Conservation (phyloP, 37 sponge, comb jelly and placozoan species). For the Ianthella basta region DNA sequence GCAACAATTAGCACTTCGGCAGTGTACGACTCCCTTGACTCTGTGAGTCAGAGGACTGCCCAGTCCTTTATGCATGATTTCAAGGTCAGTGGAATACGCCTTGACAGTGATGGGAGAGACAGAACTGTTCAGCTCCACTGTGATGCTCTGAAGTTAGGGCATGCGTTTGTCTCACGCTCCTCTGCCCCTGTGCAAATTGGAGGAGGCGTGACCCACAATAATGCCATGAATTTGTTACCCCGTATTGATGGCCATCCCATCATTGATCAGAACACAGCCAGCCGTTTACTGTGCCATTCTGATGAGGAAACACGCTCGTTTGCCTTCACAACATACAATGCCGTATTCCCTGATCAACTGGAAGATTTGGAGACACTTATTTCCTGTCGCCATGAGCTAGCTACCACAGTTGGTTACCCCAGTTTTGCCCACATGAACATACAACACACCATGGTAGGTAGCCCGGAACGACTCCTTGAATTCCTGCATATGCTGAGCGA, state of each 20-base stretch:
- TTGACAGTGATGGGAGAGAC: conserved; percentile 41
- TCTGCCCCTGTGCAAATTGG: conserved; percentile 1
- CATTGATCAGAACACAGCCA: background rate
- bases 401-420: conserved; percentile 67
- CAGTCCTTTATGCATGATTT: conserved; percentile 81
- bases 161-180: conserved; percentile 42
- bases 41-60: conserved; percentile 53
- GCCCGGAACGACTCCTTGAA: conserved; percentile 53
- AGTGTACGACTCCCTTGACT: conserved; percentile 32
- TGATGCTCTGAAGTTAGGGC: conserved; percentile 38
- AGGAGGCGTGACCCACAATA: background rate
- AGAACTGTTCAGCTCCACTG: conserved; percentile 54
- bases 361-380: conserved; percentile 58
- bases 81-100: conserved; percentile 78
- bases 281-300: background rate
- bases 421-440: conserved; percentile 78
- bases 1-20: conserved; percentile 28
- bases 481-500: conserved; percentile 67
- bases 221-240: background rate
- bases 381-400: conserved; percentile 64
- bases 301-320: conserved; percentile 1
- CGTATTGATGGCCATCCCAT: background rate
- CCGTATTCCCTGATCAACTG: conserved; percentile 12
- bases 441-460: conserved; percentile 66
- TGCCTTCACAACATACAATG: conserved; percentile 55